Conservation (phyloP, 2,888 invertebrate genomes). For the Chironomus riparius region DNA sequence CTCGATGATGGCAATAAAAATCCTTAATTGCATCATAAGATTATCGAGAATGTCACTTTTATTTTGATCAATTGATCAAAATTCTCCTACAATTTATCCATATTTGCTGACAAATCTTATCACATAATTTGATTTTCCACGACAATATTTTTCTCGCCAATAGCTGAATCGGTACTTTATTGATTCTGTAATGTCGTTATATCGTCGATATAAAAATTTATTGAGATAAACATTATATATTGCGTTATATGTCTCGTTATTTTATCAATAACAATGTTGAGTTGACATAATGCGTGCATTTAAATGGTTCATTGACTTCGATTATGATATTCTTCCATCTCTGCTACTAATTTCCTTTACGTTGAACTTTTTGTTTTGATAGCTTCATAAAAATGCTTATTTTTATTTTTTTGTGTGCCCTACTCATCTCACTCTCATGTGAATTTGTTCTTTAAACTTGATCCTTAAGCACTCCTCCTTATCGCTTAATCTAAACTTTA, state of each 20-base stretch:
- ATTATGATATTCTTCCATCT: neutral
- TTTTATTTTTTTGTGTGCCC: too few species aligned
- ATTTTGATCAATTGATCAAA: constrained; percentile 14
- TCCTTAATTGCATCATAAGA: constrained; percentile 12
- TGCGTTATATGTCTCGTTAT: too few species aligned
- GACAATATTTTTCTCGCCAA: neutral
- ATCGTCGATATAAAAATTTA: neutral
- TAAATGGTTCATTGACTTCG: neutral
- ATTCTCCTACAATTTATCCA: neutral
- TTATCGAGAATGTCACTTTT: constrained; percentile 7
- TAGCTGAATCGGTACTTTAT: neutral
- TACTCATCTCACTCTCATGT: too few species aligned
- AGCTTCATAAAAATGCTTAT: too few species aligned
- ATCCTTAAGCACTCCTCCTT: too few species aligned
- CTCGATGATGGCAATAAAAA: neutral
- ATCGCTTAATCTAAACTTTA: too few species aligned
- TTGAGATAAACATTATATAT: neutral
- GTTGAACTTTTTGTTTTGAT: too few species aligned
- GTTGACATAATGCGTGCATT: neutral
- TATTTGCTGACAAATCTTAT: constrained; percentile 12
- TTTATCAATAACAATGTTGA: too few species aligned
- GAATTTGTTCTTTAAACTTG: too few species aligned
- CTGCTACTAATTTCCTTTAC: too few species aligned
- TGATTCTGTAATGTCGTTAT: neutral
- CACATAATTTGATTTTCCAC: neutral